Base-by-base conservation (phyloP, 2,797 vertebrate species). In the Gallinago stenura region DNA sequence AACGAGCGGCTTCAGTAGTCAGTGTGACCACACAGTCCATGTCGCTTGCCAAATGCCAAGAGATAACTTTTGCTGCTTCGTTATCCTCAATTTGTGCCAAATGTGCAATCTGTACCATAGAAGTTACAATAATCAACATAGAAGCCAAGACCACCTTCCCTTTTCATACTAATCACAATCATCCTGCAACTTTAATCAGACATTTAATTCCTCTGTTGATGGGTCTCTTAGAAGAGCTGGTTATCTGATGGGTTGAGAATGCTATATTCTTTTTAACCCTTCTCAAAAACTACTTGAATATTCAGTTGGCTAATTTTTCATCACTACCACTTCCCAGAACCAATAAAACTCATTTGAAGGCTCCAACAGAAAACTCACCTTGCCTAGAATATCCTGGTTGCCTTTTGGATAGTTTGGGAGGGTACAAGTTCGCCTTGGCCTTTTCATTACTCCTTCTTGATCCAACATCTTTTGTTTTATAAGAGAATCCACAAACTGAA, bases 21-120 rank as follows among this genome's bases (percentile, higher is more conserved):
- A 93, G 93, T 43, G 99, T 99, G 69, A 99, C 97, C 35, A 99
- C 98, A 76, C 99, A 99, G 93, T 99, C 99, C 99, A 99, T 99
- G 96, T 99, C 98, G 12, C 98, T 98, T 4, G 98, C 97, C 83
- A 99, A 93, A 57, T 99, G 98, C 99, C 99, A 99, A 50, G 99
- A 99, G 94, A 99, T 98, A 22, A 99, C 99, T 92, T 97, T 96
- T 6, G 99, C 99, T 2, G 97, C 98, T 75, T 97, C 97, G 0
- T 99, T 98, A 33, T 99, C 98, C 93, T 98, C 96, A 22, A 99
- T 98, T 31, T 97, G 95, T 5, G 99, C 99, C 92, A 99, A 96
- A 91, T 99, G 99, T 76, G 98, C 98, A 68, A 99, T 98, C 99
- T 99, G 97, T 28, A 94, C 72, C 62, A 88, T 60, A 96, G 43